Base-by-base conservation (phyloP, 2,113 vertebrate genomes). In the Melanocharis versteri region DNA sequence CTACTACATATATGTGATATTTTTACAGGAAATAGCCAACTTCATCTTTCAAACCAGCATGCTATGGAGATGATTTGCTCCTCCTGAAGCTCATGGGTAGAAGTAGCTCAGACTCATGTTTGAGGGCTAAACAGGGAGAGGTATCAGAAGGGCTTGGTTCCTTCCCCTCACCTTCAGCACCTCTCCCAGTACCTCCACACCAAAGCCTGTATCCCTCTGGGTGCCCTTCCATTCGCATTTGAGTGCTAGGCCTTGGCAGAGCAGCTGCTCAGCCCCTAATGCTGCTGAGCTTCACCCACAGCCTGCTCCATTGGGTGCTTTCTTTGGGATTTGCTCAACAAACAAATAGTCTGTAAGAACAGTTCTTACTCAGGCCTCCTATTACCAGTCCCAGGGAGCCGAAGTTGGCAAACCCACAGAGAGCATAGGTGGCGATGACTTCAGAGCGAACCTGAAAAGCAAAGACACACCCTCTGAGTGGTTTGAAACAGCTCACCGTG, bases 401-500 rank as follows among this genome's bases (percentile, higher is more conserved):
- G 1, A 99, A 91, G 94, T 99, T 99, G 96, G 98, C 98, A 97
- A 99, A 99, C 50, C 99, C 98, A 97, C 99, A 99, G 69, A 99
- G 98, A 61, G 98, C 98, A 2, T 99, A 99, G 7, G 98, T 99
- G 70, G 98, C 98, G 44, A 99, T 98, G 42, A 97, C 97, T 98
- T 99, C 98, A 35, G 99, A 99, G 68, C 98, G 98, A 80, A 98
- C 94, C 99, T 99, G 94, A 66, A 97, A 95, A 91, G 44, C 75
- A 97, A 68, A 83, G 14, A 97, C 30, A 95, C 4, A 40, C 9
- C 9, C 2, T 26, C 8, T 77, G 45, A 93, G 44, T 58, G 10
- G 11, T 70, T 68, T 40, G 44, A 92, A 47, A n/a, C 21, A 54
- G 22, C 7, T 35, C 1, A 1, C 58, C 23, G 6, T 87, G 18